A percentile compares a stretch with the other conserved stretches of the same genome.
Evolutionary conservation across 2,888 invertebrate species (phyloP).

Genomic region (Pristionchus entomophagus): DNA sequence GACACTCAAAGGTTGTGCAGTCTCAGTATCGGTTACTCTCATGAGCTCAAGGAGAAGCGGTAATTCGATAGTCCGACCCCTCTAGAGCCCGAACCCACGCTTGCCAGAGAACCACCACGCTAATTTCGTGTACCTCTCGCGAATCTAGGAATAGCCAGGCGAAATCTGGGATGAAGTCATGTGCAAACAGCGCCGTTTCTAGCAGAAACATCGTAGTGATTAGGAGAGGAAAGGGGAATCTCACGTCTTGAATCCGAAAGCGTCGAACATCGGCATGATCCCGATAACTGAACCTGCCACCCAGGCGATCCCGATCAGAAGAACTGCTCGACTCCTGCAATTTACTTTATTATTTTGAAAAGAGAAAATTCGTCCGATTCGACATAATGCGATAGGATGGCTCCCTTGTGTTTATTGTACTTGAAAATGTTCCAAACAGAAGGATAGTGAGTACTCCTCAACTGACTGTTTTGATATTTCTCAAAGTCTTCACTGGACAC

Average conservation of each 20-base stretch:
- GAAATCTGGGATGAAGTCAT: neutral
- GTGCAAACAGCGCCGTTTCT: neutral
- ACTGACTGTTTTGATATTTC: too few relatives aligned
- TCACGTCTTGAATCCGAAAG: slow-evolving; percentile 70
- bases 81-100: neutral
- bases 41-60: slow-evolving; percentile 3
- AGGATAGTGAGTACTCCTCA: too few relatives aligned
- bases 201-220: neutral
- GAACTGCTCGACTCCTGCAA: slow-evolving; percentile 61
- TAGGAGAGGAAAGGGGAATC: neutral
- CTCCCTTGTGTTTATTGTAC: too few relatives aligned
- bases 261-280: slow-evolving; percentile 72
- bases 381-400: too few relatives aligned
- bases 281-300: slow-evolving; percentile 67
- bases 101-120: neutral
- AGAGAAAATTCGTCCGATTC: neutral
- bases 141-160: neutral
- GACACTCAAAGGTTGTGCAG: neutral
- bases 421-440: too few relatives aligned
- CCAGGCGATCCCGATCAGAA: slow-evolving; percentile 70
- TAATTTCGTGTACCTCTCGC: neutral
- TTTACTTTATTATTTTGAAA: neutral
- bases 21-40: slow-evolving; percentile 18
- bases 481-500: neutral
- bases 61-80: neutral